phyloP scores from a whole-genome alignment of 2,113 vertebrate genomes.

The Psittacula cyanocephala region DNA sequence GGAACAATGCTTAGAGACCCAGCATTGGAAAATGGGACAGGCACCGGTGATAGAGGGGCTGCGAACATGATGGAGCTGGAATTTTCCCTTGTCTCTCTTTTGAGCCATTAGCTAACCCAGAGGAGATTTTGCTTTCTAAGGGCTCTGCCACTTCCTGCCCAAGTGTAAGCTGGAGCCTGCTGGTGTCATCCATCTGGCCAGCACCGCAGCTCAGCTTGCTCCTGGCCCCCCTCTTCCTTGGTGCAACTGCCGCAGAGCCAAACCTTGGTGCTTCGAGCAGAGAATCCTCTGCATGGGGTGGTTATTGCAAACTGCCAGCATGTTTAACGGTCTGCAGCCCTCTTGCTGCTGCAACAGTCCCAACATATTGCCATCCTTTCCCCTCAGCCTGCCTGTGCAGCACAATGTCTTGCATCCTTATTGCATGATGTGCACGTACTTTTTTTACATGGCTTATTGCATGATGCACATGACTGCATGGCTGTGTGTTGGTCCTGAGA shows the following conservation, averaged over 20 bases:
- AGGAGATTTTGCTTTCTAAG: not conserved
- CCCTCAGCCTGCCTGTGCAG: not conserved
- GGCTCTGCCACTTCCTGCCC: not conserved
- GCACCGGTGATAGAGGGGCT: not conserved
- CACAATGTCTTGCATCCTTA: not conserved
- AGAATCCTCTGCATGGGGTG: not conserved
- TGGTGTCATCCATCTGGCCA: not conserved
- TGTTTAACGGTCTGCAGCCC: not conserved
- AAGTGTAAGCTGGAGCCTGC: not conserved
- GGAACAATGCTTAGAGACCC: not conserved
- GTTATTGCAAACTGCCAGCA: not conserved
- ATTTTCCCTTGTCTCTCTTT: not conserved
- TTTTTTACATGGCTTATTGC: not conserved
- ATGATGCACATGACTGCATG: accelerated
- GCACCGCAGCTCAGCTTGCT: accelerated
- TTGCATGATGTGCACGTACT: accelerated
- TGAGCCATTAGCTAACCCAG: not conserved
- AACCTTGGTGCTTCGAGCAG: not conserved
- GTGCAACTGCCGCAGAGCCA: not conserved
- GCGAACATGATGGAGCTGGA: accelerated
- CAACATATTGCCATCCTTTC: not conserved
- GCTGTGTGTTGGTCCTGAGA: accelerated
- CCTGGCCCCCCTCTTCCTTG: not conserved
- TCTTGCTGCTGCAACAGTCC: not conserved
- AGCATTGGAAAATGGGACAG: accelerated